Conservation (phyloP, 2,113 vertebrate species). For the Choloepus hoffmanni region DNA sequence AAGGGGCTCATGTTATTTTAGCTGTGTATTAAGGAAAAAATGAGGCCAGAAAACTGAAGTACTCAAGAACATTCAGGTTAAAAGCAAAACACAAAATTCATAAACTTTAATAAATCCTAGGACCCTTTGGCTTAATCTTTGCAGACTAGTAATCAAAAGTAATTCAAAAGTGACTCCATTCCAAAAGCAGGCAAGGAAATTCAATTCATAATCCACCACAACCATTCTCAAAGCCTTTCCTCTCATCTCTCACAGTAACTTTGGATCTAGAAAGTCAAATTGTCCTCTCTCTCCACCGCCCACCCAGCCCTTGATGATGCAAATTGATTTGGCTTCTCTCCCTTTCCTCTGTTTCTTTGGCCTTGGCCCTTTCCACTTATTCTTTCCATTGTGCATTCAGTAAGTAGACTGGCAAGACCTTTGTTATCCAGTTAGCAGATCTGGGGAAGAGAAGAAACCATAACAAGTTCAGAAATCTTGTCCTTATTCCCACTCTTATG, state of each 20-base stretch:
- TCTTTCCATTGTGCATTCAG: not conserved
- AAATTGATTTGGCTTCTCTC: not conserved
- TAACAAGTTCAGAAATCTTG: not conserved
- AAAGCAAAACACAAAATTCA: slow-evolving; percentile 43
- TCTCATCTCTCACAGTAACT: not conserved
- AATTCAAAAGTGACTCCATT: not conserved
- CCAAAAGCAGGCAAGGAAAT: slow-evolving; percentile 35
- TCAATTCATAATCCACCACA: not conserved
- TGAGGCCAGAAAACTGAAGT: not conserved
- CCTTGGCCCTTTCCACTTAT: not conserved
- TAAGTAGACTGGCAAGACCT: not conserved
- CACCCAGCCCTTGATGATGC: not conserved
- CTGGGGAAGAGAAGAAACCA: not conserved
- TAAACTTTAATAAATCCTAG: slow-evolving; percentile 50
- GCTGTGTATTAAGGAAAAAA: not conserved
- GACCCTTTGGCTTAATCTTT: not conserved
- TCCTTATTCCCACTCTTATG: not conserved
- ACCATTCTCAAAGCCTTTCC: not conserved
- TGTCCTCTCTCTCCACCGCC: not conserved
- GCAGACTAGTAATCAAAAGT: not conserved
- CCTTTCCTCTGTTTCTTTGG: not conserved
- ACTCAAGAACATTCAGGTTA: not conserved
- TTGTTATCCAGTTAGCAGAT: not conserved
- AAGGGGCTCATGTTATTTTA: not conserved
- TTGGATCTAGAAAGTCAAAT: not conserved